Percentiles rank a stretch among this genome's conserved stretches.
Evolutionary conservation across 2,113 vertebrate genomes (phyloP).

Genomic region (Mormyrus lacerda): DNA sequence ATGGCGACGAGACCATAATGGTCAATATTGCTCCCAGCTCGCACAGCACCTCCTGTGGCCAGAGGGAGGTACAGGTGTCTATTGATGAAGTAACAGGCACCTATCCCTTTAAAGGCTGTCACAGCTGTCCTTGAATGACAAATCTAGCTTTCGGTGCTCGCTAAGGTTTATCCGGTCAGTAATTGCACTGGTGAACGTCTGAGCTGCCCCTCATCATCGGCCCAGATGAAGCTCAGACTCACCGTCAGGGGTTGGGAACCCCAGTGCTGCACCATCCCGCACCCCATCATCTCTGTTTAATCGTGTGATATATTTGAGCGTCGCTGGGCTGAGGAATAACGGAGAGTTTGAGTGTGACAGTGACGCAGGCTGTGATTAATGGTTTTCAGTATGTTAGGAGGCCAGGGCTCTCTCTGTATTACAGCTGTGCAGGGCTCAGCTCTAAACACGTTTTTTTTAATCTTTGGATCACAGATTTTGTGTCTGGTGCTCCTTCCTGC

Average conservation of each 20-base stretch:
- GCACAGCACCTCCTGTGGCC: background rate
- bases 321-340: background rate
- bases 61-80: background rate
- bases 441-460: background rate
- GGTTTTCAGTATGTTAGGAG: background rate
- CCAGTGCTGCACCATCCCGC: background rate
- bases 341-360: background rate
- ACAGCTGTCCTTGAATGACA: conserved; percentile 2
- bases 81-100: background rate
- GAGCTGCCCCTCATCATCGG: background rate
- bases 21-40: conserved; percentile 10
- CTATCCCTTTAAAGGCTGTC: background rate
- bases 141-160: background rate
- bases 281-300: background rate
- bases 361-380: background rate
- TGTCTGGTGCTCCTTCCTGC: background rate
- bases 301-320: background rate
- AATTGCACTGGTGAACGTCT: background rate
- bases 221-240: background rate
- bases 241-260: background rate
- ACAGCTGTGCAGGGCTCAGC: background rate
- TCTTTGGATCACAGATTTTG: background rate
- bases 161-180: background rate
- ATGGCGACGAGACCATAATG: background rate
- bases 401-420: background rate